phyloP scores from a whole-genome alignment of 2,888 invertebrate genomes.

The Notodonta ziczac region DNA sequence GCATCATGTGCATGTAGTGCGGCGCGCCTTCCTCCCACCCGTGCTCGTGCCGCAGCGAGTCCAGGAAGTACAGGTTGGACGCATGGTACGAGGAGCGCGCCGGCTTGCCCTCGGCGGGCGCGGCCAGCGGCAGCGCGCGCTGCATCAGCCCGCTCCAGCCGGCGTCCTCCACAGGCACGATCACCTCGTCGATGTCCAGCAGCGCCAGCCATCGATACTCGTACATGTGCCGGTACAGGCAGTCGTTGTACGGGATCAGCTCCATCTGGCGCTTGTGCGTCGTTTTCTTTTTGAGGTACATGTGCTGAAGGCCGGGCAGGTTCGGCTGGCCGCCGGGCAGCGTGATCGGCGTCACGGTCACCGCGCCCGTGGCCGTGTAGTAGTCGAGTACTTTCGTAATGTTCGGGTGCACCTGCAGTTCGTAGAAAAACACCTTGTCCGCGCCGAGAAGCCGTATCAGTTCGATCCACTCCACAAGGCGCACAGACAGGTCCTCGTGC shows the following conservation, averaged over 20 bases:
- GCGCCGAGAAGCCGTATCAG: slow-evolving; percentile 93
- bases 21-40: slow-evolving; percentile 92
- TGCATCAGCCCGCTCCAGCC: slow-evolving; percentile 92
- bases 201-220: slow-evolving; percentile 95
- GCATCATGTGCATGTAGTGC: slow-evolving; percentile 96
- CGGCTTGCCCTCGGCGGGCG: slow-evolving; percentile 78
- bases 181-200: slow-evolving; percentile 97
- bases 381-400: slow-evolving; percentile 91
- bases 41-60: slow-evolving; percentile 92
- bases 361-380: slow-evolving; percentile 87
- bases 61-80: slow-evolving; percentile 96
- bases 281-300: slow-evolving; percentile 95
- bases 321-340: slow-evolving; percentile 96
- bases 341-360: slow-evolving; percentile 91
- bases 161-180: slow-evolving; percentile 92
- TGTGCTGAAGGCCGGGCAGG: slow-evolving; percentile 93
- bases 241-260: slow-evolving; percentile 98
- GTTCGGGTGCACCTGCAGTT: slow-evolving; percentile 95
- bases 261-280: slow-evolving; percentile 98
- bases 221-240: slow-evolving; percentile 96
- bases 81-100: slow-evolving; percentile 93
- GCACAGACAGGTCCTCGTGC: slow-evolving; percentile 94
- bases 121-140: slow-evolving; percentile 87
- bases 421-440: slow-evolving; percentile 95
- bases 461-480: slow-evolving; percentile 97